These are phyloP conservation scores for Eulithis prunata DNA, from an alignment of 2,888 invertebrate species.

Conservation along the genomic window DNA sequence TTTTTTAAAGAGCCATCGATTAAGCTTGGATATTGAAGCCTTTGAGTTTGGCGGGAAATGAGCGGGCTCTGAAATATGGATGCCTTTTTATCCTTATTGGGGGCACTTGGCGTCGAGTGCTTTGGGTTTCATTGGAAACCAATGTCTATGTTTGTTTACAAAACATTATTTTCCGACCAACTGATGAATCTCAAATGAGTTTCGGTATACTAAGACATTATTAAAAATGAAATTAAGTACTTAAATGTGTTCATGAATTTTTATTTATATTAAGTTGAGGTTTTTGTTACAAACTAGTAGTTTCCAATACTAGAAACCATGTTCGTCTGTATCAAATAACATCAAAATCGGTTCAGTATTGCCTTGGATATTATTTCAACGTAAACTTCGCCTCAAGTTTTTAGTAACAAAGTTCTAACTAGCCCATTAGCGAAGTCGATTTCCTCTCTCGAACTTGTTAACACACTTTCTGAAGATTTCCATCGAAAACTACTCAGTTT, in stretches of 20 bases:
- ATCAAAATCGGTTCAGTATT: neutral
- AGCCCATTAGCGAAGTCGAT: conserved; percentile 71
- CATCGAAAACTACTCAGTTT: conserved; percentile 77
- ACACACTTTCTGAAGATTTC: conserved; percentile 79
- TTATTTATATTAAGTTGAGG: no score
- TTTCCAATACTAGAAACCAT: no score
- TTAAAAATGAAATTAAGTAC: no score
- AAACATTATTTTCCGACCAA: neutral
- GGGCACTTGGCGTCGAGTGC: conserved; percentile 22
- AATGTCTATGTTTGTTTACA: conserved; percentile 4
- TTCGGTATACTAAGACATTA: neutral
- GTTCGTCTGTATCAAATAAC: neutral
- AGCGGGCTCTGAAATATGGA: conserved; percentile 22
- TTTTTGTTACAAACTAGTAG: no score
- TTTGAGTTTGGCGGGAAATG: conserved; percentile 39
- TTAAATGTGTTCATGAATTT: no score
- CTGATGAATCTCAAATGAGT: neutral
- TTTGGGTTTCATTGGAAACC: conserved; percentile 16
- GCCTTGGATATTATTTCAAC: neutral
- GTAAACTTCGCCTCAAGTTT: conserved; percentile 20
- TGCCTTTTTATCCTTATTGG: conserved; percentile 33
- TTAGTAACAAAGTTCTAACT: conserved; percentile 50
- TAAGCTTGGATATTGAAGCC: conserved; percentile 40
- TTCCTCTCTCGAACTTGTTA: conserved; percentile 58
- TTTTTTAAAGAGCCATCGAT: conserved; percentile 62